Evolutionary conservation across 2,888 invertebrate genomes (phyloP), one percentile per base, ranked within the genome.

Genomic region (Troides oblongomaculatus): DNA sequence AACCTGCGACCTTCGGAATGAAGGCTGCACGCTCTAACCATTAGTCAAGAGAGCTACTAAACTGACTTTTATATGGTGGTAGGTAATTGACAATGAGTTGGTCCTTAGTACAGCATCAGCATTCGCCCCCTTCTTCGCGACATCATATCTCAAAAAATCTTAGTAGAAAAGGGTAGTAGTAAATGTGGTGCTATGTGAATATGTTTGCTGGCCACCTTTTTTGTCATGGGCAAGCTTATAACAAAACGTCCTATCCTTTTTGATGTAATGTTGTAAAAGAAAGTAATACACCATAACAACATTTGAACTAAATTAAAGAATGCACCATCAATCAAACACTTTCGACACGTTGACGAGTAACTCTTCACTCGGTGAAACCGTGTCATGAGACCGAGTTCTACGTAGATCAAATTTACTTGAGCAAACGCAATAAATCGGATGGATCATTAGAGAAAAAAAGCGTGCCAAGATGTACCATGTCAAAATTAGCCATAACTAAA

Each of bases 401-500:
- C 72, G 76, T 73, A 67, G 68, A 66, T 70, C 72, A 74, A 75
- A 77, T 78, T 77, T 74, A 75, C 72, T 70, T 74, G 71, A 75
- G 73, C 71, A 76, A 79, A 76, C 69, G 77, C 75, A 78, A 86
- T 87, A 86, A 85, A 85, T 86, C 81, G 77, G 77, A 77, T 70
- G 74, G 78, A 79, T 84, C 84, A 82, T 87, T 84, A 86, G 75
- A 77, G 74, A 74, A 77, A 79, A 21, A 79, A 80, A 79, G 78
- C 77, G 74, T 68, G 77, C 70, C 69, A 77, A 73, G 74, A 64
- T 68, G 77, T 74, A 77, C 65, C 67, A 75, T 72, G 73, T 70
- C 71, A 75, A 80, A 80, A 87, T 85, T 83, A 79, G 77, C 81
- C 83, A 81, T 80, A 78, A 76, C 83, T 79, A 81, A 83, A 76